Conservation (phyloP, 2,113 vertebrate genomes). For the Cryptoleucopteryx plumbea region DNA sequence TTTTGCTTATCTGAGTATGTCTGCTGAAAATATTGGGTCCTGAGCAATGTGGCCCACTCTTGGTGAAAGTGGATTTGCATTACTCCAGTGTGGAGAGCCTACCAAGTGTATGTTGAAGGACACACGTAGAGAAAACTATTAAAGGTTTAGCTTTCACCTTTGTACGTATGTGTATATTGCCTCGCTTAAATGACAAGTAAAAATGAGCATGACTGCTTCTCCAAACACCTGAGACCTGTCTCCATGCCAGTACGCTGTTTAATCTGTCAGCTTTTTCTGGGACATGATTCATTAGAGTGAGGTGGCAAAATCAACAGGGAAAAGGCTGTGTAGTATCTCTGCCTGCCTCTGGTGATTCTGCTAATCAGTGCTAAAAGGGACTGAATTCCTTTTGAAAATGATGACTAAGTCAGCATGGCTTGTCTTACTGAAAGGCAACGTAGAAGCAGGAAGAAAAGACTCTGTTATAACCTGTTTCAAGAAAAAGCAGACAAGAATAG, state of each 20-base stretch:
- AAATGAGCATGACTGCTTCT: background rate
- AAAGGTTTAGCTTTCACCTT: background rate
- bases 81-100: background rate
- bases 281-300: background rate
- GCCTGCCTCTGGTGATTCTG: background rate
- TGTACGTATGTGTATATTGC: background rate
- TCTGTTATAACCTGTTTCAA: background rate
- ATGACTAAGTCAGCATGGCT: background rate
- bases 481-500: background rate
- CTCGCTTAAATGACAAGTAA: background rate
- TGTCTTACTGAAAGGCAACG: background rate
- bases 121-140: background rate
- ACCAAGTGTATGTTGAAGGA: background rate
- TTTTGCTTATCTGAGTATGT: background rate
- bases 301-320: background rate
- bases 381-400: background rate
- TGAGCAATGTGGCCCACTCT: background rate
- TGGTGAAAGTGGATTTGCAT: background rate
- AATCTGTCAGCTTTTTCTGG: background rate
- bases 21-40: background rate
- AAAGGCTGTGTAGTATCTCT: background rate
- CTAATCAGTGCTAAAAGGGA: background rate
- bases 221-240: background rate
- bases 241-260: background rate
- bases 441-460: background rate